These are phyloP conservation scores for Cololabis saira DNA, from an alignment of 2,113 vertebrate genomes.

Conservation along the genomic window DNA sequence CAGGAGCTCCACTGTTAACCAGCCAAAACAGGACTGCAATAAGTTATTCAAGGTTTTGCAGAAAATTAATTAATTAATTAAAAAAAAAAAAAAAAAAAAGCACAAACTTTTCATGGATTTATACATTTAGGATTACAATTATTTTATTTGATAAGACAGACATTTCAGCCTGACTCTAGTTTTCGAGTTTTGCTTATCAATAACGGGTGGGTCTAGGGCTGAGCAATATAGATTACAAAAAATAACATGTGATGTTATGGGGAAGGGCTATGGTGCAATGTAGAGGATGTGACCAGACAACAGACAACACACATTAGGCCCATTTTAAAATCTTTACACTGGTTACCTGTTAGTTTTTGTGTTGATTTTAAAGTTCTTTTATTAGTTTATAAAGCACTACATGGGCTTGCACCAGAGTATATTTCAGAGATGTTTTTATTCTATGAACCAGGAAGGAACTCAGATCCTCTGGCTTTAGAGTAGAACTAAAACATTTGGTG, in stretches of 20 bases:
- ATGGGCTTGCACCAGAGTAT: too few relatives aligned
- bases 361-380: too few relatives aligned
- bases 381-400: too few relatives aligned
- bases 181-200: not conserved
- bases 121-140: not conserved
- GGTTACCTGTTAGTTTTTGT: too few relatives aligned
- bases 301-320: too few relatives aligned
- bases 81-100: not conserved
- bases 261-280: not conserved
- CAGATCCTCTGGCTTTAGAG: too few relatives aligned
- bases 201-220: not conserved
- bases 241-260: not conserved
- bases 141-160: not conserved
- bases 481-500: too few relatives aligned
- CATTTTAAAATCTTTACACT: too few relatives aligned
- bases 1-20: conserved; percentile 75
- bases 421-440: too few relatives aligned
- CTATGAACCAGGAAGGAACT: too few relatives aligned
- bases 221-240: not conserved
- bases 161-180: too few relatives aligned
- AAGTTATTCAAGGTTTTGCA: not conserved
- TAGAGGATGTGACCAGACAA: not conserved
- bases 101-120: not conserved
- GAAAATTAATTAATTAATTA: too few relatives aligned
- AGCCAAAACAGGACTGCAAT: not conserved